Evolutionary conservation across 2,888 invertebrate species (phyloP).

Genomic region (Alitta virens): DNA sequence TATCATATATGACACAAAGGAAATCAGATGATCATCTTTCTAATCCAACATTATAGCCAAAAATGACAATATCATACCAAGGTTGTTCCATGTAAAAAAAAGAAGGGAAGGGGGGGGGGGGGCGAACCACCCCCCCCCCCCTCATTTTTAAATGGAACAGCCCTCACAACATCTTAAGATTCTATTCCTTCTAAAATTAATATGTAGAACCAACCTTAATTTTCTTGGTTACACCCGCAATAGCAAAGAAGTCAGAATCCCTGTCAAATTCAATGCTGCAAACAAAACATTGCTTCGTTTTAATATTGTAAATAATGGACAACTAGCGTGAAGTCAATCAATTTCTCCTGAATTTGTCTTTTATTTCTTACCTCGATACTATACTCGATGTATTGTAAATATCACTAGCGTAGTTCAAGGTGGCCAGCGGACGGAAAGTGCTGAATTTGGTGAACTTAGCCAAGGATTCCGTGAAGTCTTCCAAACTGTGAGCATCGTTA

Average conservation of each 20-base stretch:
- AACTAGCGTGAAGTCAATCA: no score
- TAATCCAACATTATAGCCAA: no score
- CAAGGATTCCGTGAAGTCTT: constrained; percentile 77
- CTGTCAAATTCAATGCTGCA: constrained; percentile 90
- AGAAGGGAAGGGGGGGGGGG: no score
- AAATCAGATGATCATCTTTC: no score
- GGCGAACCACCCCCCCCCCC: no score
- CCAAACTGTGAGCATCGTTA: constrained; percentile 31
- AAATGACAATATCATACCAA: no score
- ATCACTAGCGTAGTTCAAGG: constrained; percentile 85
- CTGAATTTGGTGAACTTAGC: constrained; percentile 81
- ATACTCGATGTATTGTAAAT: constrained; percentile 71
- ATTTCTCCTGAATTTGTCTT: no score
- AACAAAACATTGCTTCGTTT: neutral
- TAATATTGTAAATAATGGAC: neutral
- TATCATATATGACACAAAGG: no score
- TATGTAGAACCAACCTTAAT: constrained; percentile 73
- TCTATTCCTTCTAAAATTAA: no score
- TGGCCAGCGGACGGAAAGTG: constrained; percentile 76
- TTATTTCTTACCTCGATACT: constrained; percentile 57
- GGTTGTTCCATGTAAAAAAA: no score
- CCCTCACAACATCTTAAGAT: no score
- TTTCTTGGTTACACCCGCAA: constrained; percentile 90
- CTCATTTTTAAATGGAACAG: no score
- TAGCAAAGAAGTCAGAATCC: constrained; percentile 92